Evolutionary conservation across 2,797 vertebrate genomes (phyloP).

Genomic region (Parambassis ranga): DNA sequence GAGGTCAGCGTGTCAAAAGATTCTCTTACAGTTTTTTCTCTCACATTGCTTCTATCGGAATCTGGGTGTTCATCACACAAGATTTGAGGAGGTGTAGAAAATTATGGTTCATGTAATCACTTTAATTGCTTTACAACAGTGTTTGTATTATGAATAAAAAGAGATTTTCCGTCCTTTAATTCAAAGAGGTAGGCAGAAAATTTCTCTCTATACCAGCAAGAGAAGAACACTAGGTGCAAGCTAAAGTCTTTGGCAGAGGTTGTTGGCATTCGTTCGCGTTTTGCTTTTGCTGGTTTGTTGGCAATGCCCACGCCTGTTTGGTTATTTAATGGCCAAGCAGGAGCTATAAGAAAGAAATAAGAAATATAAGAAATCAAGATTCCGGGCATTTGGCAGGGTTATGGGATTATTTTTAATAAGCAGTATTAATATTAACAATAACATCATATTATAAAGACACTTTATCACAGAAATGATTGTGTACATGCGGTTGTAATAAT

Average conservation of each 20-base stretch:
- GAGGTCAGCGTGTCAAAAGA: slow-evolving; percentile 18
- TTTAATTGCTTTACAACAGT: slow-evolving; percentile 11
- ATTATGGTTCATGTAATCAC: not conserved
- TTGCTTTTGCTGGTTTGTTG: slow-evolving; percentile 61
- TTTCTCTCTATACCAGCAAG: slow-evolving; percentile 33
- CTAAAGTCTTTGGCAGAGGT: slow-evolving; percentile 61
- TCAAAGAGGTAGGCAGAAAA: slow-evolving; percentile 44
- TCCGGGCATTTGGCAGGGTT: slow-evolving; percentile 48
- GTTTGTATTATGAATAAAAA: slow-evolving; percentile 16
- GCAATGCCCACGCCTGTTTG: slow-evolving; percentile 55
- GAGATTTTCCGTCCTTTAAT: slow-evolving; percentile 15
- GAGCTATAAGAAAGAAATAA: slow-evolving; percentile 39
- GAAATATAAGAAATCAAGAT: slow-evolving; percentile 36
- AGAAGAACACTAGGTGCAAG: slow-evolving; percentile 63
- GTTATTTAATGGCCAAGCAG: slow-evolving; percentile 66
- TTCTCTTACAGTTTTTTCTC: not conserved
- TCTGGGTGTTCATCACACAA: slow-evolving; percentile 6
- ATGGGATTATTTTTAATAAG: slow-evolving; percentile 36
- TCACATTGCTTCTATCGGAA: not conserved
- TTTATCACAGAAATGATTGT: not conserved
- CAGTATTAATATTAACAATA: slow-evolving; percentile 40
- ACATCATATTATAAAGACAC: slow-evolving; percentile 23
- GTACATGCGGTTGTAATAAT: slow-evolving; percentile 2
- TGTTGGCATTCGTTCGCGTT: slow-evolving; percentile 51
- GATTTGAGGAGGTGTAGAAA: not conserved